phyloP scores from a whole-genome alignment of 2,888 invertebrate genomes.

The Drosophila nr. fundita region DNA sequence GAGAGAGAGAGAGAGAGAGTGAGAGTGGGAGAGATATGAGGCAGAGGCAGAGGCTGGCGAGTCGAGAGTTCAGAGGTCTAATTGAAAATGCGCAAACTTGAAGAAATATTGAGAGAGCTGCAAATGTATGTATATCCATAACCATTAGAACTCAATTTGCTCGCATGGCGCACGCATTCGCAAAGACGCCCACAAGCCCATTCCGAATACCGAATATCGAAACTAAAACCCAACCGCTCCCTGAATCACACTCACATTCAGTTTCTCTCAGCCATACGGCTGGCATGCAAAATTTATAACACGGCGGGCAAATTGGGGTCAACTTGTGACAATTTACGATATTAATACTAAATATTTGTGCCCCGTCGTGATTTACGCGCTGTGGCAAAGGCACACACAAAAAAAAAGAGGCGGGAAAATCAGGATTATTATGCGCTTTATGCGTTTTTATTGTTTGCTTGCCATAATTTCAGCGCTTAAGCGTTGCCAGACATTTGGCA shows the following conservation, averaged over 20 bases:
- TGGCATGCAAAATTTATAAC: conserved; percentile 78
- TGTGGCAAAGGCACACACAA: conserved; percentile 17
- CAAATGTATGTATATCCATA: conserved; percentile 45
- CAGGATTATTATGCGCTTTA: conserved; percentile 75
- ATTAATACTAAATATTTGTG: conserved; percentile 83
- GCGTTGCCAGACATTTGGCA: conserved; percentile 51
- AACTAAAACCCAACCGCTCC: neutral
- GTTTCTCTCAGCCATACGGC: conserved; percentile 11
- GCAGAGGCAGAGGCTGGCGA: conserved; percentile 46
- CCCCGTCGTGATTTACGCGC: conserved; percentile 75
- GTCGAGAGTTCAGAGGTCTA: conserved; percentile 81
- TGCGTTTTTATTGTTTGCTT: conserved; percentile 75
- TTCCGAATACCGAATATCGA: conserved; percentile 1
- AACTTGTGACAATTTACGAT: conserved; percentile 82
- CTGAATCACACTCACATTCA: conserved; percentile 7
- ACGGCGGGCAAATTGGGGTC: conserved; percentile 81
- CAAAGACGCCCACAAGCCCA: conserved; percentile 65
- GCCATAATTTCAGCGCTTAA: conserved; percentile 76
- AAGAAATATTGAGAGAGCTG: conserved; percentile 74
- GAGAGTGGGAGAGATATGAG: conserved; percentile 5
- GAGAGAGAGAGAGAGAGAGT: conserved; percentile 12
- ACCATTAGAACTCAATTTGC: conserved; percentile 77
- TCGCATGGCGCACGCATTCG: conserved; percentile 53
- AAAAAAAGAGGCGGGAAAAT: conserved; percentile 21
- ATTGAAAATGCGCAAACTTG: conserved; percentile 81